Percentiles rank a stretch among this genome's conserved stretches.
These are phyloP conservation scores for Glossophaga mutica DNA, from an alignment of 2,797 vertebrate species.

Conservation along the genomic window DNA sequence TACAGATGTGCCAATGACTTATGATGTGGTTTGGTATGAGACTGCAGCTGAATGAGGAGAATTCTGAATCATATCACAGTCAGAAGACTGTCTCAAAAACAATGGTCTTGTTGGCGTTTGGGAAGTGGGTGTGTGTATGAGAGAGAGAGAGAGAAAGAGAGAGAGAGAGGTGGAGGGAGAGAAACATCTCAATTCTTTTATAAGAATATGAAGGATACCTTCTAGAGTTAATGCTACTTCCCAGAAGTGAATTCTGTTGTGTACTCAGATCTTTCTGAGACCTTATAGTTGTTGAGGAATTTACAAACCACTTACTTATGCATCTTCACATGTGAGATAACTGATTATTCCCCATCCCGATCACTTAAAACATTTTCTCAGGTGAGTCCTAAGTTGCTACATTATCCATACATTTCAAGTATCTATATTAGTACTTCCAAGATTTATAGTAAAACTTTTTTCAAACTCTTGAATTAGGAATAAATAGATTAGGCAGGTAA, in stretches of 20 bases:
- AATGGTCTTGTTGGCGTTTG: not conserved
- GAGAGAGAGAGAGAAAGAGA: not conserved
- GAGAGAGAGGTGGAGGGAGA: too few species aligned
- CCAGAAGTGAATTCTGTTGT: rapidly evolving
- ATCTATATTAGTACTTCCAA: not conserved
- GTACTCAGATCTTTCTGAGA: not conserved
- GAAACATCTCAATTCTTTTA: not conserved
- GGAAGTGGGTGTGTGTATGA: not conserved
- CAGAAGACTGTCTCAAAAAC: not conserved
- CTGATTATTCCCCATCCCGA: not conserved
- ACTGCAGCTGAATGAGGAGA: not conserved
- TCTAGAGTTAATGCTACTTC: not conserved
- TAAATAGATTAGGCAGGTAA: not conserved
- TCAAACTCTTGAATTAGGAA: not conserved
- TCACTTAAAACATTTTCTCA: not conserved
- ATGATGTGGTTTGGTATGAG: not conserved
- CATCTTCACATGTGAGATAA: not conserved
- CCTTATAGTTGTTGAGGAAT: not conserved
- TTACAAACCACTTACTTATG: not conserved
- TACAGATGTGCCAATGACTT: not conserved
- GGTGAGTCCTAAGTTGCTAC: not conserved
- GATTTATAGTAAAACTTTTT: not conserved
- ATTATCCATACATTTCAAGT: not conserved
- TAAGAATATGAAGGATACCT: not conserved
- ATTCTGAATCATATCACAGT: not conserved